These are phyloP conservation scores for Poeciliopsis prolifica DNA, from an alignment of 2,113 vertebrate species.

Conservation along the genomic window DNA sequence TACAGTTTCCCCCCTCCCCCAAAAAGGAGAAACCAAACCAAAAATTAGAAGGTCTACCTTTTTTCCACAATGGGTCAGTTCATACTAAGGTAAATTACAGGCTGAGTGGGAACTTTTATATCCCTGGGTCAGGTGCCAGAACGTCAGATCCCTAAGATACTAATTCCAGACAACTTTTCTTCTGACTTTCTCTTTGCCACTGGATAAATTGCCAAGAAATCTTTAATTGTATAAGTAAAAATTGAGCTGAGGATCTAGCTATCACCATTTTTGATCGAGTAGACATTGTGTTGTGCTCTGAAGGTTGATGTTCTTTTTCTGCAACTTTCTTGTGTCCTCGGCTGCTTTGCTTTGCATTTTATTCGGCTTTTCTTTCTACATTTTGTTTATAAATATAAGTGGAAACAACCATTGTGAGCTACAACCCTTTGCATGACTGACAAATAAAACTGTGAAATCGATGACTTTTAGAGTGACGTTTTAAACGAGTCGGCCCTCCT, in stretches of 20 bases:
- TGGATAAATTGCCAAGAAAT: background rate
- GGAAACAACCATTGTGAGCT: too few relatives aligned
- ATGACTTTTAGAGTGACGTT: background rate
- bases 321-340: background rate
- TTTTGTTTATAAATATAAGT: too few relatives aligned
- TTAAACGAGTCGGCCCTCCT: slow-evolving; percentile 17
- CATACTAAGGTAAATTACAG: background rate
- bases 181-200: background rate
- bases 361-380: too few relatives aligned
- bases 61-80: background rate
- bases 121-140: too few relatives aligned
- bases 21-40: too few relatives aligned
- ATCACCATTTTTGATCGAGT: background rate
- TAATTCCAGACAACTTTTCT: background rate
- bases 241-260: background rate
- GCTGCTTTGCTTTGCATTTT: background rate
- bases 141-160: background rate
- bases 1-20: too few relatives aligned
- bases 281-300: background rate
- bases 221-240: background rate
- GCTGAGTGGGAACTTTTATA: background rate
- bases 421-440: too few relatives aligned
- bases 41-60: background rate
- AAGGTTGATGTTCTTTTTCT: background rate
- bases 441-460: background rate